Evolutionary conservation across 1,140 invertebrate genomes (phyloP).

Genomic region (Panagrolaimus sp.): DNA sequence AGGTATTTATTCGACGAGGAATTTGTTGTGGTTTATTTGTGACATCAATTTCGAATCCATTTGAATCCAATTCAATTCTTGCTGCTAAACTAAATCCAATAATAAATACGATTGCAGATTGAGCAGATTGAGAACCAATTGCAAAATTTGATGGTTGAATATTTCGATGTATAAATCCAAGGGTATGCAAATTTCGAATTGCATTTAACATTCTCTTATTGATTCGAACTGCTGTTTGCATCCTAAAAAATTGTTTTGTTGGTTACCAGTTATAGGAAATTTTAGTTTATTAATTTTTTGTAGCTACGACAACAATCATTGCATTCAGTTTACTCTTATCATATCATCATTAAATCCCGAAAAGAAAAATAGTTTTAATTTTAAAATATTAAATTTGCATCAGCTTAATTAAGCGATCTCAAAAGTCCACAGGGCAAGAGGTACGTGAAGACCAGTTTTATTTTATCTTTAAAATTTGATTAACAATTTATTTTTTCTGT

Average conservation of each 20-base stretch:
- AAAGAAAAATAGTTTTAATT: too few species aligned
- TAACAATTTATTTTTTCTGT: too few species aligned
- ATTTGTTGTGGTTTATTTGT: neutral
- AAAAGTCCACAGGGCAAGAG: too few species aligned
- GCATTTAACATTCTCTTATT: conserved; percentile 9
- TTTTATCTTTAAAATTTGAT: too few species aligned
- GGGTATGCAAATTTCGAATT: neutral
- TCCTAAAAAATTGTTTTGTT: neutral
- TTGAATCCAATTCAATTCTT: neutral
- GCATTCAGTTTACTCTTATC: too few species aligned
- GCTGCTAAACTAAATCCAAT: neutral
- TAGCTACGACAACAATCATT: too few species aligned
- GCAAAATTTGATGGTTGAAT: conserved; percentile 15
- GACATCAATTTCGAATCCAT: neutral
- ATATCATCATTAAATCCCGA: too few species aligned
- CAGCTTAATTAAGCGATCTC: too few species aligned
- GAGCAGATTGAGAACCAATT: neutral
- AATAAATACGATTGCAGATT: neutral
- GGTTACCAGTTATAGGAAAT: too few species aligned
- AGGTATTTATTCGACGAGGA: neutral
- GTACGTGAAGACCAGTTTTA: too few species aligned
- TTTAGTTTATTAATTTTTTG: too few species aligned
- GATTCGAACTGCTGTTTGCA: neutral
- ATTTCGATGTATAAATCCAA: conserved; percentile 8
- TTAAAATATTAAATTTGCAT: too few species aligned